These are phyloP conservation scores for Lasioglossum albipes DNA, from an alignment of 1,140 invertebrate species.

Conservation along the genomic window DNA sequence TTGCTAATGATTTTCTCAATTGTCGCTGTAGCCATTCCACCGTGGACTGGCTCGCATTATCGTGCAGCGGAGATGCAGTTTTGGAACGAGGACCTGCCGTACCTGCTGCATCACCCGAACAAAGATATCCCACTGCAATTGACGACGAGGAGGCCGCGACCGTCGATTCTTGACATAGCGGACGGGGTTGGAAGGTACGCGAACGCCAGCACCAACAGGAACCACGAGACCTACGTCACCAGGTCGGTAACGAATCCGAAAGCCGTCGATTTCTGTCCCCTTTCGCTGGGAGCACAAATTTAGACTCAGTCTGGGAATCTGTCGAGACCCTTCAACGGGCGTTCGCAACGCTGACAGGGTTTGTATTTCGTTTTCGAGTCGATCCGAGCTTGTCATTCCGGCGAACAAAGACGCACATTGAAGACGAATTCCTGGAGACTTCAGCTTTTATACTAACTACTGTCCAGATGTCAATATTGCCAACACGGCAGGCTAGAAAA, in stretches of 20 bases:
- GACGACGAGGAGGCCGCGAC: constrained; percentile 64
- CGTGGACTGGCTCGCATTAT: constrained; percentile 83
- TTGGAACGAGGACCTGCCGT: constrained; percentile 87
- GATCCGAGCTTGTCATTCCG: not conserved
- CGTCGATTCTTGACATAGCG: constrained; percentile 65
- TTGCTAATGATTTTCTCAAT: too few relatives aligned
- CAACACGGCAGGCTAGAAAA: too few relatives aligned
- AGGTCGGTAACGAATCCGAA: constrained; percentile 30
- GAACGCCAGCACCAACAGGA: constrained; percentile 55
- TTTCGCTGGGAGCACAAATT: not conserved
- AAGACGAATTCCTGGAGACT: not conserved
- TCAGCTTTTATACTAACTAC: too few relatives aligned
- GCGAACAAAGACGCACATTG: not conserved
- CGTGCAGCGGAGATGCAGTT: constrained; percentile 84
- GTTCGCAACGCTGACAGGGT: not conserved
- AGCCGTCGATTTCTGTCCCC: not conserved
- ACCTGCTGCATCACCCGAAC: constrained; percentile 79
- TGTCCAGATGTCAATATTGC: too few relatives aligned
- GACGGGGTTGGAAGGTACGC: constrained; percentile 67
- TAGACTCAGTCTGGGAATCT: not conserved
- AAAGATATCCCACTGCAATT: constrained; percentile 62
- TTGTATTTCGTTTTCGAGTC: not conserved
- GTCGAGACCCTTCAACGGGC: not conserved
- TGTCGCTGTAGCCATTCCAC: constrained; percentile 83
- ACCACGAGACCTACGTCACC: constrained; percentile 35